Percentiles rank a stretch among this genome's conserved stretches.
phyloP scores from a whole-genome alignment of 2,113 vertebrate species.

The Tauraco erythrolophus region DNA sequence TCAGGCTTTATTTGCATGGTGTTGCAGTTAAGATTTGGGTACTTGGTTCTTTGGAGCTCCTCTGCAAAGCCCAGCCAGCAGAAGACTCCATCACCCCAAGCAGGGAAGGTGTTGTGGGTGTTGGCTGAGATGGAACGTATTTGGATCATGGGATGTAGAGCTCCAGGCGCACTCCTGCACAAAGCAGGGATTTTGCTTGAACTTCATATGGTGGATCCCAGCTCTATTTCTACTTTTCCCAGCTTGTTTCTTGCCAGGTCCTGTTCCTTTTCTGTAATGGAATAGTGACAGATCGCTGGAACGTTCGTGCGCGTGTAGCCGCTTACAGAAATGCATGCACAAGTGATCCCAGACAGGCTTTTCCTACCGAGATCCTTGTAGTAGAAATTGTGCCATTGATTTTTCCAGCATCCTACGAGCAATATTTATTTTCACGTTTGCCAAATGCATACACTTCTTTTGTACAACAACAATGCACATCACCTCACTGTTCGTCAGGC shows the following conservation, averaged over 20 bases:
- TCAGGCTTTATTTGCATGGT: neutral
- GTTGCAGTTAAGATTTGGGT: neutral
- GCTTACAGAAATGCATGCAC: neutral
- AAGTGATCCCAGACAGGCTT: neutral
- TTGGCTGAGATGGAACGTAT: neutral
- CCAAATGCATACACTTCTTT: neutral
- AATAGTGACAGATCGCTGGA: neutral
- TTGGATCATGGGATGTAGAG: neutral
- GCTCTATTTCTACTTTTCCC: neutral
- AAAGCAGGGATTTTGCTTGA: neutral
- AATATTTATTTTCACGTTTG: neutral
- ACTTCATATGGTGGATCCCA: neutral
- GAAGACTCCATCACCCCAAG: neutral
- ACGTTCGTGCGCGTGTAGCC: neutral
- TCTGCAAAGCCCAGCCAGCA: neutral
- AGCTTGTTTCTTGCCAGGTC: neutral
- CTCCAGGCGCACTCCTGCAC: neutral
- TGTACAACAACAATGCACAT: neutral
- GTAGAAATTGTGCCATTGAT: slow-evolving; percentile 39
- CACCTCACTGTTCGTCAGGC: neutral
- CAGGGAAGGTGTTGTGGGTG: neutral
- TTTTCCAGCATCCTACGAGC: neutral
- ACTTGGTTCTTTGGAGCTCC: neutral
- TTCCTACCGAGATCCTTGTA: neutral
- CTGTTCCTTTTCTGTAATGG: neutral